phyloP scores from a whole-genome alignment of 2,888 invertebrate genomes.

The Globia sparganii region DNA sequence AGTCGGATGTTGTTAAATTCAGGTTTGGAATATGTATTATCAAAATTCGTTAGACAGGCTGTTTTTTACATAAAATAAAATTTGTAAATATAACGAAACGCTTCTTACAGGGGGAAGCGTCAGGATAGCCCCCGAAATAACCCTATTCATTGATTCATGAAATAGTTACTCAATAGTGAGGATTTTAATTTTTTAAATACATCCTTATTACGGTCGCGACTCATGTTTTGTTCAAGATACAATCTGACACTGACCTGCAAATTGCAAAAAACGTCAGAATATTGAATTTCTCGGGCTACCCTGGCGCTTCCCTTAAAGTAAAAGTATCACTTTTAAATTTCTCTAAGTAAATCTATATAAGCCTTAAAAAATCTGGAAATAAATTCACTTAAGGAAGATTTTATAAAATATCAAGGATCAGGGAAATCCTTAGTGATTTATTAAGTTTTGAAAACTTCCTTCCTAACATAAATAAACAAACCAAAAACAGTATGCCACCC shows the following conservation, averaged over 20 bases:
- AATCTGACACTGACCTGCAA: background rate
- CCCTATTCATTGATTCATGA: background rate
- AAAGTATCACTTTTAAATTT: background rate
- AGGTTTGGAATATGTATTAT: background rate
- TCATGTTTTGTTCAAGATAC: background rate
- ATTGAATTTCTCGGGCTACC: background rate
- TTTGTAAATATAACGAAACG: background rate
- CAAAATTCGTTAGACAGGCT: background rate
- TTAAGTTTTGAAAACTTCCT: background rate
- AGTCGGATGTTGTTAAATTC: background rate
- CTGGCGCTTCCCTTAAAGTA: background rate
- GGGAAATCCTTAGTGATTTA: background rate
- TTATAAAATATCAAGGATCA: background rate
- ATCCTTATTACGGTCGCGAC: background rate
- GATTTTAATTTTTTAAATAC: background rate
- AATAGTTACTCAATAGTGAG: background rate
- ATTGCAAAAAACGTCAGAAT: background rate
- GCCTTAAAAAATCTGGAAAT: background rate
- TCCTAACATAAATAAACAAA: background rate
- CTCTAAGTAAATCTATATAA: background rate
- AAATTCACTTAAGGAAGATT: background rate
- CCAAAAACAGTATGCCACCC: too few relatives aligned
- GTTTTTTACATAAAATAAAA: background rate
- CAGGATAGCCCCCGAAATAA: background rate
- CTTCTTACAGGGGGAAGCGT: background rate